Base-by-base conservation (phyloP, 1,140 invertebrate species). In the Carcinoscorpius rotundicauda region DNA sequence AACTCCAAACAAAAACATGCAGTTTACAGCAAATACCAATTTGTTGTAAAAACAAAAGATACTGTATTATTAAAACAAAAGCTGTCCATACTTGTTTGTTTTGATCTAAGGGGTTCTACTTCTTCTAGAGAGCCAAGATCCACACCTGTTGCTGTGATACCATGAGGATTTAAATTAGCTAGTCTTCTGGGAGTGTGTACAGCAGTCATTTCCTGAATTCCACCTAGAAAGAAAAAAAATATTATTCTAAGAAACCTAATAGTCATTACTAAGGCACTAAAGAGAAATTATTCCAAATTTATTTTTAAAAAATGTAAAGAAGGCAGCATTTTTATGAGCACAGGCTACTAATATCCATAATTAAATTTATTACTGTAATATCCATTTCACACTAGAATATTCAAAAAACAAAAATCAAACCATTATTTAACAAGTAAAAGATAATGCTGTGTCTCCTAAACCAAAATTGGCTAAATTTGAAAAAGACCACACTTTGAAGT, bases 51-150 rank as follows among this genome's bases (percentile, higher is more conserved):
- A 29, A 29, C 29, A 29, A 29, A 29, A 29, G 29, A 29, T 29
- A 29, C 0, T 29, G 29, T 29, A 29, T 29, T 29, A 29, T 29
- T 1, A 29, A 29, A 29, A 29, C 29, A 29, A 29, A 29, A 29
- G 29, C 2, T 0, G 29, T 29, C 64, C 66, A 61, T 60, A 57
- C 63, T 59, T 61, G 11, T 60, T 59, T 60, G n/a, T 2, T 50
- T 58, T 58, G 61, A 8, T 53, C 66, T 49, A 5, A 67, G 52
- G 8, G 66, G 66, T 59, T 67, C 62, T 48, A 67, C 29, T 62
- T 67, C 66, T 67, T 67, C 66, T 5, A 67, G 55, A 51, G 66
- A 67, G 9, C 66, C 66, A 57, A 67, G 60, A 59, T 67, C 61
- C 4, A 64, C 63, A 62, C 63, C 60, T 11, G 66, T 64, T 55